Base-by-base conservation (phyloP, 2,888 invertebrate genomes). In the Xiphydria camelus region DNA sequence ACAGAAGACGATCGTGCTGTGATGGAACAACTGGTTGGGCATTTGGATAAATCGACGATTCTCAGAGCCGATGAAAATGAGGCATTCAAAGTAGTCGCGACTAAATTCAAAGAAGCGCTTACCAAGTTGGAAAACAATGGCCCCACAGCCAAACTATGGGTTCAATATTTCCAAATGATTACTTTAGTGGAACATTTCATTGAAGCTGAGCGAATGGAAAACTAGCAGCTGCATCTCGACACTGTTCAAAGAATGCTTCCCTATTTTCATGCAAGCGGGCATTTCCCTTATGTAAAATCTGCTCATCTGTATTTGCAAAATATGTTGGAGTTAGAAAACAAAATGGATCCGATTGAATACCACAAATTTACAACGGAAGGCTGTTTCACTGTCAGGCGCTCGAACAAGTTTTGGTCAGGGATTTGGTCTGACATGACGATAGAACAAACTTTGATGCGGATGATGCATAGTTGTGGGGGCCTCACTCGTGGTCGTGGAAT, bases 321-420 rank as follows among this genome's bases (percentile, higher is more conserved):
- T 12, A 50, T 46, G 44, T 12, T n/a, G n/a, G n/a, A n/a, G n/a
- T n/a, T n/a, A n/a, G n/a, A n/a, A n/a, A n/a, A n/a, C n/a, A n/a
- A n/a, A n/a, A n/a, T n/a, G n/a, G n/a, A n/a, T n/a, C n/a, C n/a
- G n/a, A n/a, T n/a, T n/a, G 45, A 42, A 50, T 70, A 61, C 49
- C 21, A 62, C 58, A 60, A 32, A 3, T 70, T 71, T 63, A 55
- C 54, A 22, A n/a, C n/a, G n/a, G 57, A 50, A 51, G 66, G 67
- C 65, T 71, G 64, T 57, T 70, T 66, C 36, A 64, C 67, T 14
- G 47, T 66, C 52, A 52, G 63, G 65, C 66, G 69, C 51, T 62
- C 71, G 22, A 66, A 73, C 31, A 72, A 74, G 71, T 57, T 70
- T n/a, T 64, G 58, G 62, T 70, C 62, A 66, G 71, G 71, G 55